Conservation (phyloP, 2,113 vertebrate species). For the Prinia subflava region DNA sequence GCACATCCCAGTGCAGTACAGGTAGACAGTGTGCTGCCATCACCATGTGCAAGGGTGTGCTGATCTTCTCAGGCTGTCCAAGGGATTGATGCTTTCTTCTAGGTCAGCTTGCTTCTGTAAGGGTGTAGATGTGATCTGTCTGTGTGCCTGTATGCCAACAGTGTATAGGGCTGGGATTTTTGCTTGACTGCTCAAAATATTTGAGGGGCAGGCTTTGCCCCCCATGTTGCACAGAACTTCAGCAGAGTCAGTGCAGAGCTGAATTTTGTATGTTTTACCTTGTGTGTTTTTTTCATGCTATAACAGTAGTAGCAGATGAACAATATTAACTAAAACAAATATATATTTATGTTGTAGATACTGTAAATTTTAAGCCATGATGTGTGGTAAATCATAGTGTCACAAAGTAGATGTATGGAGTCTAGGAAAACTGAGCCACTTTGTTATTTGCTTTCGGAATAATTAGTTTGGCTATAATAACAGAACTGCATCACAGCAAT, state of each 20-base stretch:
- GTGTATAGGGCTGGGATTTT: not conserved
- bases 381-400: not conserved
- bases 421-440: not conserved
- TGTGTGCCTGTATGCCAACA: not conserved
- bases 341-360: not conserved
- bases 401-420: not conserved
- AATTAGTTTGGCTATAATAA: not conserved
- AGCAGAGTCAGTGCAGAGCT: not conserved
- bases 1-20: fast-evolving
- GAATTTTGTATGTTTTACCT: not conserved
- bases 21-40: fast-evolving
- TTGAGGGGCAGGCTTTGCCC: fast-evolving
- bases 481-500: not conserved
- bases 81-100: not conserved
- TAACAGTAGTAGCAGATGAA: not conserved
- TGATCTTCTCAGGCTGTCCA: not conserved
- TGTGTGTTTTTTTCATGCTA: not conserved
- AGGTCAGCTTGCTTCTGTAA: not conserved
- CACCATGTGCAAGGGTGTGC: fast-evolving
- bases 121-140: not conserved
- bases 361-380: not conserved
- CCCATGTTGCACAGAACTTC: not conserved
- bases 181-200: not conserved
- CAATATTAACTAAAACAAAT: not conserved
- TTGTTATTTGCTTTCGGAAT: not conserved